Evolutionary conservation across 1,140 invertebrate species (phyloP).

Genomic region (Cyclargus thomasi): DNA sequence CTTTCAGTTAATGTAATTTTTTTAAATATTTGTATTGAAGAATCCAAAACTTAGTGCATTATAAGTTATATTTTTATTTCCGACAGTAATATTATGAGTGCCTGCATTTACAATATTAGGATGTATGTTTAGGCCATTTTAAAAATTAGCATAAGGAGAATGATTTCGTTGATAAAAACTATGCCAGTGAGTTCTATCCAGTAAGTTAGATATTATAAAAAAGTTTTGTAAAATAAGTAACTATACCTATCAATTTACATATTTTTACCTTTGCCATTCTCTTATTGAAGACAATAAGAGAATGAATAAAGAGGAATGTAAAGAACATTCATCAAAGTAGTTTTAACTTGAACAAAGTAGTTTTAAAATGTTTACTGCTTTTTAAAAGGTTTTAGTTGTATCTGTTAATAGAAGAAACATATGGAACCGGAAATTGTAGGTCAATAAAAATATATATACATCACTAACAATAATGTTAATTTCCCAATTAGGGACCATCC

Average conservation of each 20-base stretch:
- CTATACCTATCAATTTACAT: neutral
- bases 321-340: too few species aligned
- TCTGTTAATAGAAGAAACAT: too few species aligned
- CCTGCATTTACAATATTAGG: neutral
- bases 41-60: neutral
- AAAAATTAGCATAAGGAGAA: neutral
- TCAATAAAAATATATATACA: too few species aligned
- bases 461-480: neutral
- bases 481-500: neutral
- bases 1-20: too few species aligned
- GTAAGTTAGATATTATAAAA: neutral
- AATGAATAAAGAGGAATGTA: too few species aligned
- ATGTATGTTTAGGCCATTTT: slow-evolving; percentile 14
- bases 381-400: too few species aligned
- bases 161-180: neutral
- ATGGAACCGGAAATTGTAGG: too few species aligned
- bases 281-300: neutral
- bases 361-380: too few species aligned
- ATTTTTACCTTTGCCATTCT: neutral
- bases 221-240: neutral
- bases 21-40: neutral
- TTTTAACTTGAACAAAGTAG: too few species aligned
- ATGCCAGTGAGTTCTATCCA: slow-evolving; percentile 13
- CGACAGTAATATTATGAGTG: neutral
- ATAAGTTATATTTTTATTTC: neutral